A percentile compares a stretch with the other conserved stretches of the same genome.
phyloP scores from a whole-genome alignment of 2,797 vertebrate genomes.

The Arctocebus calabarensis region DNA sequence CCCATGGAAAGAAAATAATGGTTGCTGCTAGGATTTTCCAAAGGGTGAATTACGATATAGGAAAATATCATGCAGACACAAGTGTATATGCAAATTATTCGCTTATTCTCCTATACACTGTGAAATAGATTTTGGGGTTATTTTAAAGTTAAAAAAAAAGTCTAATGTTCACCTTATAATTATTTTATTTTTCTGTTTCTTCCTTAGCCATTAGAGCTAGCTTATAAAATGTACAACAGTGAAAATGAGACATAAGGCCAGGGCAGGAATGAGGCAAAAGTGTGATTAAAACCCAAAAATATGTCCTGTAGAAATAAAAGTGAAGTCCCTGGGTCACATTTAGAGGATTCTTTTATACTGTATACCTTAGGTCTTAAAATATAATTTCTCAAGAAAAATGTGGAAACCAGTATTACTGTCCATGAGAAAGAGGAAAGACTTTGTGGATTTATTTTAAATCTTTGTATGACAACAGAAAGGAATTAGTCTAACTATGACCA shows the following conservation, averaged over 20 bases:
- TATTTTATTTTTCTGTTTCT: slow-evolving; percentile 35
- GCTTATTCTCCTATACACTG: neutral
- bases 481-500: slow-evolving; percentile 35
- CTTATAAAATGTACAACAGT: slow-evolving; percentile 7
- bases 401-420: neutral
- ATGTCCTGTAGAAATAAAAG: neutral
- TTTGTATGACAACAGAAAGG: slow-evolving; percentile 42
- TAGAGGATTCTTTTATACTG: slow-evolving; percentile 17
- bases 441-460: slow-evolving; percentile 20
- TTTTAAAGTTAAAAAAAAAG: slow-evolving; percentile 21
- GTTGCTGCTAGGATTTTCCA: slow-evolving; percentile 35
- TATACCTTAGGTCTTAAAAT: neutral
- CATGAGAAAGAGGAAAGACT: slow-evolving; percentile 12
- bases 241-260: slow-evolving; percentile 12
- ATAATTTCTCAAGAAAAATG: slow-evolving; percentile 19
- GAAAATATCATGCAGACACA: slow-evolving; percentile 9
- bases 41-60: slow-evolving; percentile 26
- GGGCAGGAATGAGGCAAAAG: slow-evolving; percentile 29
- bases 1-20: slow-evolving; percentile 39
- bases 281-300: neutral
- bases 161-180: neutral
- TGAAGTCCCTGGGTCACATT: neutral
- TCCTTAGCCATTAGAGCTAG: slow-evolving; percentile 10
- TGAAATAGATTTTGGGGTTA: slow-evolving; percentile 45
- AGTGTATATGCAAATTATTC: slow-evolving; percentile 4